phyloP scores from a whole-genome alignment of 2,888 invertebrate genomes.

The Eueremaeus valkanovi region DNA sequence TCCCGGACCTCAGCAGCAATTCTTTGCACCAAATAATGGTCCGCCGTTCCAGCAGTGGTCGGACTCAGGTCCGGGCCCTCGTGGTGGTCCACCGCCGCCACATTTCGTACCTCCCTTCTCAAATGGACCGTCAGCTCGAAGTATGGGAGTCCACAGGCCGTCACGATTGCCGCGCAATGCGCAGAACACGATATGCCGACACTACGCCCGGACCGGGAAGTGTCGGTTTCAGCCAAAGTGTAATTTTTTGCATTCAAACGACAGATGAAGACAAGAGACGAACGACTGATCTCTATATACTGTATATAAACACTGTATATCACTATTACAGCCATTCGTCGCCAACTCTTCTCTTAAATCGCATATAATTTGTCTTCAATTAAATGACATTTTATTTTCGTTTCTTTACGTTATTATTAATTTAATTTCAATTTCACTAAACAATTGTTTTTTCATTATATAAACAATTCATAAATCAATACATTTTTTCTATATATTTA shows the following conservation, averaged over 20 bases:
- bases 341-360: no score
- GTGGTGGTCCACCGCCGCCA: not conserved
- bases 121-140: not conserved
- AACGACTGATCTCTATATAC: no score
- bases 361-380: no score
- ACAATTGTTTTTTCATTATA: no score
- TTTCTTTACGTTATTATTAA: no score
- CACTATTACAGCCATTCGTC: no score
- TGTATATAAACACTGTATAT: no score
- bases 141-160: not conserved
- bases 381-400: no score
- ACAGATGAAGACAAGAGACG: no score
- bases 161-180: slow-evolving; percentile 15
- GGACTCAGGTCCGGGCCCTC: not conserved
- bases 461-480: no score
- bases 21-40: not conserved
- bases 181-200: slow-evolving; percentile 10
- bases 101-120: not conserved
- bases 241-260: slow-evolving; percentile 32
- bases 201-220: slow-evolving; percentile 30
- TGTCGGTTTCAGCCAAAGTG: slow-evolving; percentile 36
- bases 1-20: not conserved
- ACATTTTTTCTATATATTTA: no score
- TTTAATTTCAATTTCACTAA: no score
- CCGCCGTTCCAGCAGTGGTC: slow-evolving; percentile 17